Conservation (phyloP, 1,140 invertebrate species). For the Atta colombica region DNA sequence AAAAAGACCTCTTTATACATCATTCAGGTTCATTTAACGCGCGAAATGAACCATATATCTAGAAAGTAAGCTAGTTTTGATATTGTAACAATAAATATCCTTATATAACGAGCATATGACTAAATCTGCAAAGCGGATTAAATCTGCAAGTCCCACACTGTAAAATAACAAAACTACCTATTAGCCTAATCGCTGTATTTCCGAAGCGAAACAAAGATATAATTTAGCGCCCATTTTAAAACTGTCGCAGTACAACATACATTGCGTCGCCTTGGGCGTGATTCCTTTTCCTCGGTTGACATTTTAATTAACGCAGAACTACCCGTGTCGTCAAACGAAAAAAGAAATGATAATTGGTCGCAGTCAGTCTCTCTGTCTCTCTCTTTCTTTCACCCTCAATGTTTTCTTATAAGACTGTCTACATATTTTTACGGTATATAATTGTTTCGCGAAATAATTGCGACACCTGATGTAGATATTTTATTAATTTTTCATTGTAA, state of each 20-base stretch:
- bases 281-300: conserved; percentile 39
- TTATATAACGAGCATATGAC: conserved; percentile 1
- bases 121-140: not conserved
- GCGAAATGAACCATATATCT: not conserved
- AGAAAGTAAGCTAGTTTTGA: not conserved
- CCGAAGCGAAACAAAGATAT: not conserved
- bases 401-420: not conserved
- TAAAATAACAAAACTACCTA: not conserved
- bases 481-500: conserved; percentile 64
- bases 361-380: conserved; percentile 26
- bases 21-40: not conserved
- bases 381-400: not conserved
- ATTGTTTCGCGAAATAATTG: conserved; percentile 51
- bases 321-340: not conserved
- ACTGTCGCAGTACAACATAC: not conserved
- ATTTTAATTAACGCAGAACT: conserved; percentile 55
- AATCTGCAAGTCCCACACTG: not conserved
- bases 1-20: not conserved
- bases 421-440: conserved; percentile 11
- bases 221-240: conserved; percentile 37
- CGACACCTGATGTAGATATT: conserved; percentile 61
- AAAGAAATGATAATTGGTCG: conserved; percentile 26
- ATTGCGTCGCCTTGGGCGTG: not conserved
- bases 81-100: not conserved
- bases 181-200: conserved; percentile 14